Evolutionary conservation across 2,797 vertebrate species (phyloP).

Genomic region (Antrozous pallidus): DNA sequence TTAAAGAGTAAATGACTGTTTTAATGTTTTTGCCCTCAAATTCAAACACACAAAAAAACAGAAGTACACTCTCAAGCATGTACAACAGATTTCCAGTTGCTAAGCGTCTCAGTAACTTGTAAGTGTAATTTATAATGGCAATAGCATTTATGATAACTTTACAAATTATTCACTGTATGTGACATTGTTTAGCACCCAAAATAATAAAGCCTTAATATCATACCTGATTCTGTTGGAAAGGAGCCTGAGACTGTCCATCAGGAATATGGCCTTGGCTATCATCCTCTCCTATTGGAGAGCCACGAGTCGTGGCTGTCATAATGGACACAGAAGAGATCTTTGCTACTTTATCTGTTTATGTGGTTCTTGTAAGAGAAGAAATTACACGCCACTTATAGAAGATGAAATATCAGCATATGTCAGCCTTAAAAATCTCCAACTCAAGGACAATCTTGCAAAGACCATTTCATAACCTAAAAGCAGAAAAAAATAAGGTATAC

Average conservation of each 20-base stretch:
- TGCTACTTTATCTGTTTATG: constrained; percentile 99
- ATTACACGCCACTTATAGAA: constrained; percentile 93
- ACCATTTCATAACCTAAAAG: constrained; percentile 96
- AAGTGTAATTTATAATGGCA: neutral
- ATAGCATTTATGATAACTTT: neutral
- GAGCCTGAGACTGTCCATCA: constrained; percentile 95
- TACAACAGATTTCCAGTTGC: neutral
- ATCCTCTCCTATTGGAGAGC: constrained; percentile 98
- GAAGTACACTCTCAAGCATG: neutral
- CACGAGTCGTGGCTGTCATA: constrained; percentile 99
- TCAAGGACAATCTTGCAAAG: constrained; percentile 94
- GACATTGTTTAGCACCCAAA: neutral
- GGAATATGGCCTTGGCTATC: constrained; percentile 96
- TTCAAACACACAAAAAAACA: neutral
- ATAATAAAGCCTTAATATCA: neutral
- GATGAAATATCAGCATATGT: constrained; percentile 89
- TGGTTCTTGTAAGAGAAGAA: constrained; percentile 92
- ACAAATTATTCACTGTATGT: neutral
- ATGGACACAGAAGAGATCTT: constrained; percentile 97
- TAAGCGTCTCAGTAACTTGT: neutral
- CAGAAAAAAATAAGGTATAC: neutral
- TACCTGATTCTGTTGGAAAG: constrained; percentile 97
- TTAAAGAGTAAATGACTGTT: neutral
- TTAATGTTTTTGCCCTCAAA: neutral
- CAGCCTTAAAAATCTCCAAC: constrained; percentile 93